Percentiles rank a stretch among this genome's conserved stretches.
Evolutionary conservation across 2,113 vertebrate genomes (phyloP).

Genomic region (Mormyrus iriodes): DNA sequence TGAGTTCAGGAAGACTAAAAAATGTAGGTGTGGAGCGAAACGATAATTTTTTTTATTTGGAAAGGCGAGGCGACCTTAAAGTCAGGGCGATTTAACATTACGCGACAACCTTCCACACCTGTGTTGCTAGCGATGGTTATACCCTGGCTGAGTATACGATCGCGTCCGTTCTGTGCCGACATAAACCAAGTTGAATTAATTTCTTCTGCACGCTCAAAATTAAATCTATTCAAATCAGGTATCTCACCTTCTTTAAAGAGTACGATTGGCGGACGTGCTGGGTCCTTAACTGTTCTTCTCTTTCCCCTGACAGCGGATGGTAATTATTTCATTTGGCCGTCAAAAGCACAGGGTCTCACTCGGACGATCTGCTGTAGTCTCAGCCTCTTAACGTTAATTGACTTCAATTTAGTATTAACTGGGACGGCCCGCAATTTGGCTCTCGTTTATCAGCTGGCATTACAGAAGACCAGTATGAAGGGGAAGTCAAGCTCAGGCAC

Average conservation of each 20-base stretch:
- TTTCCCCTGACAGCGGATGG: neutral
- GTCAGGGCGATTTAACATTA: neutral
- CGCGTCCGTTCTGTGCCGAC: neutral
- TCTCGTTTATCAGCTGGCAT: neutral
- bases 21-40: neutral
- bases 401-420: neutral
- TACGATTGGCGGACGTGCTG: neutral
- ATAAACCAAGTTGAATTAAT: neutral
- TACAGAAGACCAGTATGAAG: neutral
- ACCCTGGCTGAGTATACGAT: neutral
- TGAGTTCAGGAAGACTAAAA: neutral
- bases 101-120: neutral
- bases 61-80: neutral
- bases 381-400: neutral
- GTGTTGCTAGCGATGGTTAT: neutral
- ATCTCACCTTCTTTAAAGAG: slow-evolving; percentile 3
- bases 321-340: neutral
- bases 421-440: neutral
- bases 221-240: neutral
- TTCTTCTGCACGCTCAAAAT: neutral
- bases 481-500: neutral
- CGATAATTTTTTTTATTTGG: neutral
- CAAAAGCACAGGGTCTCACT: neutral
- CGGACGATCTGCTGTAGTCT: neutral
- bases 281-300: neutral